Conservation (phyloP, 2,113 vertebrate genomes). For the Tautogolabrus adspersus region DNA sequence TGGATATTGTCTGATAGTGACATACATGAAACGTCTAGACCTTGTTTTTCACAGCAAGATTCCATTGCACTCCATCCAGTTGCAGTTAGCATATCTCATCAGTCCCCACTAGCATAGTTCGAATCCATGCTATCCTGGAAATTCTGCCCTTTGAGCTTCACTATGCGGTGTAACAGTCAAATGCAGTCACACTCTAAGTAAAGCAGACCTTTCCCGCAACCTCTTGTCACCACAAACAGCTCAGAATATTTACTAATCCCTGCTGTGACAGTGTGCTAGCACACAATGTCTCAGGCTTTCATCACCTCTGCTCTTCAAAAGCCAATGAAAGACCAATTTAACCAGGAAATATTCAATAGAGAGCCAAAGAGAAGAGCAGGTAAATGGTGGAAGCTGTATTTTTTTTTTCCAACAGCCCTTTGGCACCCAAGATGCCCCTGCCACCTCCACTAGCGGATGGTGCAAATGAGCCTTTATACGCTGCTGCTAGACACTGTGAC, state of each 20-base stretch:
- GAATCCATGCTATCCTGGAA: neutral
- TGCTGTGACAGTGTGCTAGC: slow-evolving; percentile 29
- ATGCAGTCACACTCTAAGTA: slow-evolving; percentile 30
- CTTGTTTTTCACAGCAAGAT: neutral
- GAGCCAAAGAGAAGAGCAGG: slow-evolving; percentile 15
- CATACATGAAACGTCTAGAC: too few species aligned
- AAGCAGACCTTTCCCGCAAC: slow-evolving; percentile 54
- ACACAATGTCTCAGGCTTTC: slow-evolving; percentile 31
- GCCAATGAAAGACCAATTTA: slow-evolving; percentile 28
- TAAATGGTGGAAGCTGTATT: slow-evolving; percentile 31
- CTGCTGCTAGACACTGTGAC: slow-evolving; percentile 28
- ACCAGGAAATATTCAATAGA: slow-evolving; percentile 27
- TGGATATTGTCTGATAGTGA: neutral
- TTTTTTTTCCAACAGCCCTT: slow-evolving; percentile 34
- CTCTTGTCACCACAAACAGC: slow-evolving; percentile 21
- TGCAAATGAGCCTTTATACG: slow-evolving; percentile 63
- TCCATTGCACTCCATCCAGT: neutral
- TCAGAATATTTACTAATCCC: slow-evolving; percentile 39
- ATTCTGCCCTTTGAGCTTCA: neutral
- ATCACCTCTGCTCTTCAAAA: slow-evolving; percentile 32
- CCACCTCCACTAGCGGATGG: slow-evolving; percentile 65
- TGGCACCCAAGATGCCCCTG: slow-evolving; percentile 36
- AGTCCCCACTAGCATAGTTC: neutral
- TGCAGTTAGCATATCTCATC: neutral
- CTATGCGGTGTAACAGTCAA: slow-evolving; percentile 13